Conservation (phyloP, 2,797 vertebrate species). For the Diplodus puntazzo region DNA sequence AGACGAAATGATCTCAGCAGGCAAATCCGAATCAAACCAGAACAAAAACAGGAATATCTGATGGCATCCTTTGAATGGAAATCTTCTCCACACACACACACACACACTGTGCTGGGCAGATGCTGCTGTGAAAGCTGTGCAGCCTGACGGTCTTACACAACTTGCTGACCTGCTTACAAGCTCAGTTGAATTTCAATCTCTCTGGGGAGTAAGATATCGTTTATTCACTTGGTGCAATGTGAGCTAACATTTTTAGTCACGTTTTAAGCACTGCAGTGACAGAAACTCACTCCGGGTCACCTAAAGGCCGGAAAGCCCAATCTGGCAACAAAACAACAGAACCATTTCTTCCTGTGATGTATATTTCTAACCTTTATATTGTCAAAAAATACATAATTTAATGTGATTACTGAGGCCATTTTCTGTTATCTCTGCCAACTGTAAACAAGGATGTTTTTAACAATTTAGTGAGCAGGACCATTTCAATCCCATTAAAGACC, state of each 20-base stretch:
- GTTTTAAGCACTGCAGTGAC: constrained; percentile 20
- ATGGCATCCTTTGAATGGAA: constrained; percentile 20
- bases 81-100: background rate
- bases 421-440: constrained; percentile 8
- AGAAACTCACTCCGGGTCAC: background rate
- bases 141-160: constrained; percentile 22
- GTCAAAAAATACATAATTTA: constrained; percentile 25
- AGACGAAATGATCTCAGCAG: background rate
- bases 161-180: constrained; percentile 63
- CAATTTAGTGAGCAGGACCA: constrained; percentile 13
- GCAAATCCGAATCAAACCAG: constrained; percentile 23
- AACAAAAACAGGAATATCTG: constrained; percentile 6
- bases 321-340: background rate
- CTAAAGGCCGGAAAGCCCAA: constrained; percentile 9
- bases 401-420: constrained; percentile 18
- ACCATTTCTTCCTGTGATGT: background rate
- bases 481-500: constrained; percentile 6
- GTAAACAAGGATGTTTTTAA: constrained; percentile 25
- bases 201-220: constrained; percentile 39
- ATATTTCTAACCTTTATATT: constrained; percentile 14
- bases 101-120: constrained; percentile 18
- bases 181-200: constrained; percentile 43
- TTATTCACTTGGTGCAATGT: constrained; percentile 35
- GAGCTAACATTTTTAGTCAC: constrained; percentile 10
- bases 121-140: constrained; percentile 24